A percentile compares a stretch with the other conserved stretches of the same genome.
These are phyloP conservation scores for Panurus biarmicus DNA, from an alignment of 2,113 vertebrate species.

Conservation along the genomic window DNA sequence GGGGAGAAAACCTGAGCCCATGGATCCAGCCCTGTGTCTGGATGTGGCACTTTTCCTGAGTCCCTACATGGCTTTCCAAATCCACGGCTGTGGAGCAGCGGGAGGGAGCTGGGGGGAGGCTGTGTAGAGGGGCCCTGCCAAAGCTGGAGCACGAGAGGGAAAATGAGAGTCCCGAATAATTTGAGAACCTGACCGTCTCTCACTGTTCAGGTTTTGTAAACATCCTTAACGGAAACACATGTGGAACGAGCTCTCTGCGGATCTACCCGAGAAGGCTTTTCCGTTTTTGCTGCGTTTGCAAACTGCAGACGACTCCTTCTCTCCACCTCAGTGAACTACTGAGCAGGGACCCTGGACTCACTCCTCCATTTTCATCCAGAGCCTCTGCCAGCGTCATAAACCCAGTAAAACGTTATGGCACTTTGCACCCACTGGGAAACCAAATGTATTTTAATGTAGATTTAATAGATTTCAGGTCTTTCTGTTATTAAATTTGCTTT, in stretches of 20 bases:
- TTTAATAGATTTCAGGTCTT: conserved; percentile 67
- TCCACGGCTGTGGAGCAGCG: fast-evolving
- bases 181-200: conserved; percentile 41
- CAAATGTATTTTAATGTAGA: conserved; percentile 64
- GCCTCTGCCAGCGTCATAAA: conserved; percentile 61
- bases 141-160: neutral
- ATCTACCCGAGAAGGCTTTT: conserved; percentile 49
- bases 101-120: neutral
- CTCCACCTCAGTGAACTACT: conserved; percentile 39
- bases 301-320: conserved; percentile 38
- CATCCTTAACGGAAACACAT: conserved; percentile 63
- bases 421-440: conserved; percentile 64
- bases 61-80: fast-evolving
- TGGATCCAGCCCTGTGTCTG: neutral
- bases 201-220: conserved; percentile 36
- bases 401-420: conserved; percentile 62
- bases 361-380: conserved; percentile 60
- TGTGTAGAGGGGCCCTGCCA: neutral
- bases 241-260: conserved; percentile 40
- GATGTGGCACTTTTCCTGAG: neutral
- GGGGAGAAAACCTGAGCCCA: neutral
- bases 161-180: conserved; percentile 3
- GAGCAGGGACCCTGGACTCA: conserved; percentile 53
- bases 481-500: conserved; percentile 64
- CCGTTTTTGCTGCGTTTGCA: conserved; percentile 62